Evolutionary conservation across 1,140 invertebrate species (phyloP), one percentile per base, ranked within the genome.

Genomic region (Myzus persicae): DNA sequence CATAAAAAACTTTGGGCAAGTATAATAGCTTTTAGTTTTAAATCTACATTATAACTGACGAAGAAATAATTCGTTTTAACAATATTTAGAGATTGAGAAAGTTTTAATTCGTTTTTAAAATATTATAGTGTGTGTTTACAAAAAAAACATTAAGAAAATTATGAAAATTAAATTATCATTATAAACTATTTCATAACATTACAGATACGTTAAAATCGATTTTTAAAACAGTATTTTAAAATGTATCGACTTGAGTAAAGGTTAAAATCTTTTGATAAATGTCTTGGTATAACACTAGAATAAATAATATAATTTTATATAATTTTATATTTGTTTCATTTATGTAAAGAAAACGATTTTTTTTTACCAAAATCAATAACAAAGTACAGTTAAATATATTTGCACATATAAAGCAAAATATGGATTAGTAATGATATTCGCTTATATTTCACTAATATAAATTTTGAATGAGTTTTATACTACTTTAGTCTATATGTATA

Each of bases 51-150:
- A 76, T 76, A 76, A 76, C n/a, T 67, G 5, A n/a, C 31, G 59
- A 67, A n/a, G 31, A 67, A 67, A 67, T 67, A n/a, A 67, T 76
- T 76, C n/a, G 59, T 76, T 76, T n/a, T 76, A 22, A 76, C 59
- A n/a, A 76, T n/a, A 76, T 76, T 76, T 76, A 76, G n/a, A 76
- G 14, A 76, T 76, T n/a, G 7, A 76, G 31, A 76, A 76, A n/a
- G 59, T 76, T 76, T 76, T 76, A 76, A 76, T 76, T 76, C 59
- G 31, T n/a, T 76, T 76, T 76, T 76, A 76, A 76, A 18, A 76
- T n/a, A 76, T 76, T 76, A 14, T 76, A n/a, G 59, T n/a, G 5
- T 31, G 11, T 76, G 59, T 76, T 76, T 76, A 76, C 59, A n/a
- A 76, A 76, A 76, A 76, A n/a, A 18, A 5, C 31, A 76, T 76